Evolutionary conservation across 2,797 vertebrate species (phyloP).

Genomic region (Premnoplex brunnescens): DNA sequence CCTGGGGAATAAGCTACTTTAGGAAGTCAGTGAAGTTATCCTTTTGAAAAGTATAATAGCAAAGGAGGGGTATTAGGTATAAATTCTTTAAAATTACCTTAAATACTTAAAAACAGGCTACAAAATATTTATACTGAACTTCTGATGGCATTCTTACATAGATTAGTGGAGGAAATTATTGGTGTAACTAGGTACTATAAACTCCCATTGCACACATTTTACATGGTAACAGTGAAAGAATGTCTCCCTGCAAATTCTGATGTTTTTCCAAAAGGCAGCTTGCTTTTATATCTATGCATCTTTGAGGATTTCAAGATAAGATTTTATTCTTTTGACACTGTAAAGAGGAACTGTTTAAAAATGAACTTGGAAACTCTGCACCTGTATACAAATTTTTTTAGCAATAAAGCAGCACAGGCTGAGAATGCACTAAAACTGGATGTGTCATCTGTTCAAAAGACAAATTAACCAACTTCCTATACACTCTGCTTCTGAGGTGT

Average conservation of each 20-base stretch:
- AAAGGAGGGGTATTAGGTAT: neutral
- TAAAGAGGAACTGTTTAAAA: slow-evolving; percentile 76
- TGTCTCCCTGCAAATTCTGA: slow-evolving; percentile 67
- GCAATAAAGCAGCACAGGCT: slow-evolving; percentile 83
- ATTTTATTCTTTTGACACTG: slow-evolving; percentile 76
- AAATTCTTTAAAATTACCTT: neutral
- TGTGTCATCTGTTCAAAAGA: slow-evolving; percentile 61
- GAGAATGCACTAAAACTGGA: slow-evolving; percentile 76
- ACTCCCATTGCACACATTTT: slow-evolving; percentile 24
- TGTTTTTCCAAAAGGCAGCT: slow-evolving; percentile 78
- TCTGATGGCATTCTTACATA: neutral
- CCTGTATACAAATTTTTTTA: slow-evolving; percentile 76
- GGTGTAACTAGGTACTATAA: neutral
- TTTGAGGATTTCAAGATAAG: slow-evolving; percentile 72
- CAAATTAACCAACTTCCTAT: neutral
- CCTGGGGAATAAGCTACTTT: neutral
- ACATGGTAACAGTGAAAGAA: slow-evolving; percentile 54
- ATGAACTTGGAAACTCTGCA: slow-evolving; percentile 79
- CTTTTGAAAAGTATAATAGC: neutral
- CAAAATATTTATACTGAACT: neutral
- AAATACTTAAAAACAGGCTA: neutral
- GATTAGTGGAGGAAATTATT: neutral
- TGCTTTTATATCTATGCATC: slow-evolving; percentile 83
- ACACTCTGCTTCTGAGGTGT: neutral
- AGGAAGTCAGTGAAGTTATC: neutral